Evolutionary conservation across 2,888 invertebrate species (phyloP), one percentile per base, ranked within the genome.

Genomic region (Drosophila ustulata): DNA sequence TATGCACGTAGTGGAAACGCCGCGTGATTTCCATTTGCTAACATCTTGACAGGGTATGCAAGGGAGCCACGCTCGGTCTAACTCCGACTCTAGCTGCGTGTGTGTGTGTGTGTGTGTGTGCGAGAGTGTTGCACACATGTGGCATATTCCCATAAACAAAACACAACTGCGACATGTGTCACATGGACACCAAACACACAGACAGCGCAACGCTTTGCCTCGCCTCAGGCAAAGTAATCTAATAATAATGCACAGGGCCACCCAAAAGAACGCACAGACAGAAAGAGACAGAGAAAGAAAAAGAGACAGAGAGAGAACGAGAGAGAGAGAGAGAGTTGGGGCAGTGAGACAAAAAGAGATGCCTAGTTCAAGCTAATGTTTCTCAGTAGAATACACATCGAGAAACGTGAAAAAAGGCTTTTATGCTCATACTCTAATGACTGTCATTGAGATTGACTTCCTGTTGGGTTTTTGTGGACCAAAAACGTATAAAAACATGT

Each of bases 1-100:
- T 71, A 82, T 83, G 72, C 82, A 74, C 71, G 75, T 75, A 65
- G 68, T 57, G 68, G 47, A 66, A 73, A 63, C 87, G 72, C 84
- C 64, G 85, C 87, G 80, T 85, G 84, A 85, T 85, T 87, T 85
- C 82, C 84, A 85, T 87, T 84, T 80, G 71, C 71, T 41, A 66
- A 66, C 59, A 73, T 58, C 53, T 51, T 56, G 46, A 30, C 45
- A 39, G 71, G 45, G 62, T 34, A 49, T 32, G 52, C 37, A 11
- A 13, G 45, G 23, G 62, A 25, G 45, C 30, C 28, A 34, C 34
- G 41, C 41, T 55, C 34, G 9, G 28, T 50, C 37, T 39, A 45
- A 51, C 58, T 58, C 41, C 62, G 58, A 58, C 65, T 70, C 49
- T 50, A 49, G 39, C 43, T 56, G 30, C 9, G 49, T 30, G 18